A percentile compares a stretch with the other conserved stretches of the same genome.
Evolutionary conservation across 2,797 vertebrate genomes (phyloP).

Genomic region (Luscinia megarhynchos): DNA sequence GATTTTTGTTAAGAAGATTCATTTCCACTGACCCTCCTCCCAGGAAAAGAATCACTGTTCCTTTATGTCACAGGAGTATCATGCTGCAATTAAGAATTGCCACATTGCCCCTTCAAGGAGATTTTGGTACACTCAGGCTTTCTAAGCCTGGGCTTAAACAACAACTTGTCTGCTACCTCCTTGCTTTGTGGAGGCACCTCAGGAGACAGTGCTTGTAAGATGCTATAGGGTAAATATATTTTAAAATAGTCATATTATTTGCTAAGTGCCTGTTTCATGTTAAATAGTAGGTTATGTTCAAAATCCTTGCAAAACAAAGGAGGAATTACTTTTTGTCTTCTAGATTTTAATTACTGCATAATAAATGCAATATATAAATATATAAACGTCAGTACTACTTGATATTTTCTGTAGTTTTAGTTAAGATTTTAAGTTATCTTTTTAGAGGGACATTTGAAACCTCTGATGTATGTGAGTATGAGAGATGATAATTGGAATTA

Average conservation of each 20-base stretch:
- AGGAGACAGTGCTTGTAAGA: background rate
- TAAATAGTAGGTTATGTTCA: background rate
- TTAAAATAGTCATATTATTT: background rate
- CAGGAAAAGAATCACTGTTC: conserved; percentile 33
- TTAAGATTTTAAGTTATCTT: background rate
- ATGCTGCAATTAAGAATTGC: background rate
- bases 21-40: conserved; percentile 58
- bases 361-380: background rate
- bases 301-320: background rate
- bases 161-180: background rate
- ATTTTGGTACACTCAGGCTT: background rate
- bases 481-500: background rate
- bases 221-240: background rate
- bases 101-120: conserved; percentile 1
- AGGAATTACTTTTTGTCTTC: background rate
- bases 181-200: background rate
- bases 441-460: background rate
- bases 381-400: background rate
- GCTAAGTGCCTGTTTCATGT: background rate
- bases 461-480: background rate
- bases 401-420: background rate
- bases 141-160: background rate
- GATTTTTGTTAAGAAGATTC: conserved; percentile 76
- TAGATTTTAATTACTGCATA: background rate
- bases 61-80: conserved; percentile 7